These are phyloP conservation scores for Enteromius treurensis DNA, from an alignment of 2,797 vertebrate species.

Conservation along the genomic window DNA sequence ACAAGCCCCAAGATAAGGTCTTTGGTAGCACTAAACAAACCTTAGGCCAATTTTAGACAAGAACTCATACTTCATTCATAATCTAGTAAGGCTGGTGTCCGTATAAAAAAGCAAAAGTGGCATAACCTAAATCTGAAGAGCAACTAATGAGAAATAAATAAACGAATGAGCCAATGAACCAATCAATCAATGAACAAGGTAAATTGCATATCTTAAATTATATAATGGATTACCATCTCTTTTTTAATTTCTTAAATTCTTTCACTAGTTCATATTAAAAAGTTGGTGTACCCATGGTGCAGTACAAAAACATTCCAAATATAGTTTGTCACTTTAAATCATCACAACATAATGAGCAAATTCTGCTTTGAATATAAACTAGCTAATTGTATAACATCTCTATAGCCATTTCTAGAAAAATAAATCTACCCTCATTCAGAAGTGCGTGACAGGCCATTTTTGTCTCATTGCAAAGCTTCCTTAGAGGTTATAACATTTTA, in stretches of 20 bases:
- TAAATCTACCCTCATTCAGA: background rate
- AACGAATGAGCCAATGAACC: background rate
- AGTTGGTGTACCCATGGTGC: too few species aligned
- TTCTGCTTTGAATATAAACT: background rate
- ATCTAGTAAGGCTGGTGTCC: slow-evolving; percentile 29
- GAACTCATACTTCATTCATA: slow-evolving; percentile 26
- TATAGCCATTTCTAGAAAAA: background rate
- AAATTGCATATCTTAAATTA: background rate
- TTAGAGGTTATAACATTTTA: slow-evolving; percentile 58
- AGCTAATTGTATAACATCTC: background rate
- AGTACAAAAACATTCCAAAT: background rate
- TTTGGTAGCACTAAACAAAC: background rate
- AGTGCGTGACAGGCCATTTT: background rate
- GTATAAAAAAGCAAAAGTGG: slow-evolving; percentile 29
- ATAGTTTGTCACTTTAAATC: background rate
- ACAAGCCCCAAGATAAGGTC: background rate
- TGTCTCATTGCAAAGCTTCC: slow-evolving; percentile 51
- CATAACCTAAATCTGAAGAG: background rate
- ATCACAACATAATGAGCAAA: background rate
- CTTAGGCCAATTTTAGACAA: slow-evolving; percentile 23
- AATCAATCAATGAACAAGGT: too few species aligned
- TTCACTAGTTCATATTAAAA: background rate
- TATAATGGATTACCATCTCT: background rate
- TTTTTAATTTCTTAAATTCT: background rate
- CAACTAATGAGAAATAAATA: background rate